Evolutionary conservation across 2,888 invertebrate genomes (phyloP).

Genomic region (Plemyria rubiginata): DNA sequence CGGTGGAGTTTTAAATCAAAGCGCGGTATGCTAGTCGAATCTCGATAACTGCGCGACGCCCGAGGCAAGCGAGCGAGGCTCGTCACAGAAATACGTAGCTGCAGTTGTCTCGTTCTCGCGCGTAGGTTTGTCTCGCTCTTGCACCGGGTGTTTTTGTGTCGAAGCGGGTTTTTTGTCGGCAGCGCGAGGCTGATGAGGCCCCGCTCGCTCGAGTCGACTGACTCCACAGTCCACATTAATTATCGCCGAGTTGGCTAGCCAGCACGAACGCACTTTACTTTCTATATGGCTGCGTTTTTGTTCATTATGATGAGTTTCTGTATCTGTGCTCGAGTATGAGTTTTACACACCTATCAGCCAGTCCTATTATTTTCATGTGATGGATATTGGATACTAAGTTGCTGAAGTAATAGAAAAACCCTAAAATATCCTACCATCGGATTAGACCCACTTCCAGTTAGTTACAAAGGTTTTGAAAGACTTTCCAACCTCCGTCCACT

Average conservation of each 20-base stretch:
- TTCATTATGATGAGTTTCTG: not conserved
- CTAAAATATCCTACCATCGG: not conserved
- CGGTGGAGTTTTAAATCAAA: conserved; percentile 82
- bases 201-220: conserved; percentile 73
- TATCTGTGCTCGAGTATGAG: conserved; percentile 1
- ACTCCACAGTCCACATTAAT: conserved; percentile 83
- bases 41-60: conserved; percentile 77
- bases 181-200: conserved; percentile 69
- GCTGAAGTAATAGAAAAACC: not conserved
- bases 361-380: not conserved
- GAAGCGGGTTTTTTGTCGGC: conserved; percentile 82
- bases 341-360: not conserved
- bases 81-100: conserved; percentile 80
- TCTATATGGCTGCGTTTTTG: conserved; percentile 70
- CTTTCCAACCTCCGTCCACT: not conserved
- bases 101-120: conserved; percentile 62
- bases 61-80: conserved; percentile 80
- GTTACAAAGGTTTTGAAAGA: not conserved
- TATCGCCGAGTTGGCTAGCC: conserved; percentile 77
- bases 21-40: conserved; percentile 75
- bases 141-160: conserved; percentile 82
- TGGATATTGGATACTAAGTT: not conserved
- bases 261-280: conserved; percentile 79
- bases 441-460: not conserved
- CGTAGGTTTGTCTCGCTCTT: conserved; percentile 62